Evolutionary conservation across 2,113 vertebrate genomes (phyloP), one percentile per base, ranked within the genome.

Genomic region (Eurystomus gularis): DNA sequence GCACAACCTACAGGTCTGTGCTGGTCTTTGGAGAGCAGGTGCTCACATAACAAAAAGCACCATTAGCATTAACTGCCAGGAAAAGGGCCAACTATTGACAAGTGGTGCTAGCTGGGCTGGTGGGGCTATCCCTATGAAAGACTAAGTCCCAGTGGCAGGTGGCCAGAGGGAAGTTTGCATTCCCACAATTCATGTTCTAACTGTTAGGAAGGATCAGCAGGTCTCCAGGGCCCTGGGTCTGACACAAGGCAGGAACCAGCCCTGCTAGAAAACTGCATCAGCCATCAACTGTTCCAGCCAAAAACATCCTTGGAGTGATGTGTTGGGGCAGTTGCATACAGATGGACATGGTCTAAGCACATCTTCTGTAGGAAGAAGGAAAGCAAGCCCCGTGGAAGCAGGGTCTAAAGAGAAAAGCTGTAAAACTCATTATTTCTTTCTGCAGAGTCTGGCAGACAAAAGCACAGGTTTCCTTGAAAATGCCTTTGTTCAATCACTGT

Each of bases 141-240:
- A 55, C 54, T 40, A 57, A 49, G 40, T 91, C 82, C 71, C 90
- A 46, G 71, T 60, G 60, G 71, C 93, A 97, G 96, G 90, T 96
- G 96, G 92, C 71, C 64, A 80, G 85, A 88, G 71, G 49, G 46
- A 92, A 70, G 62, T 73, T 24, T 81, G 87, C 71, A 69, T 85
- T 65, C 10, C 62, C 58, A 58, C 82, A 81, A 92, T 44, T 90
- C n/a, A 58, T 21, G 54, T 60, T 91, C 10, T 86, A 86, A 83
- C 89, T 1, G 6, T 70, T 81, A 72, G 0, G 1, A 92, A 93
- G 88, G 86, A 92, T 86, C 82, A 66, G 62, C 70, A 77, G 35
- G 46, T 92, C 80, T 86, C 83, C 39, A 57, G 88, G 76, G 79
- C 60, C 35, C 68, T 26, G 42, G 55, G 24, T 71, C 55, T 71